Evolutionary conservation across 2,113 vertebrate genomes (phyloP).

Genomic region (Grantiella picta): DNA sequence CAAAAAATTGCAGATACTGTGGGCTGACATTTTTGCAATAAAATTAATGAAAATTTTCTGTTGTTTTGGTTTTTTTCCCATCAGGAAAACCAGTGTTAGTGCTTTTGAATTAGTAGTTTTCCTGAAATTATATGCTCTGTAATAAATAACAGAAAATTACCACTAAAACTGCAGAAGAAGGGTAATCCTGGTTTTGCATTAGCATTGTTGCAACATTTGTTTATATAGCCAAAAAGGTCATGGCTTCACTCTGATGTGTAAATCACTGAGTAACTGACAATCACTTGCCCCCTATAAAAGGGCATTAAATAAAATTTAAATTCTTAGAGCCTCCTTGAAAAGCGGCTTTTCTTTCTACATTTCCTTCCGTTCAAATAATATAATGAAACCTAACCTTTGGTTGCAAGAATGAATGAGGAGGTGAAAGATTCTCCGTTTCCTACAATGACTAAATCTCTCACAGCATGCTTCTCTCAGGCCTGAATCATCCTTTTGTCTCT

Average conservation of each 20-base stretch:
- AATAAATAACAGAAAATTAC: background rate
- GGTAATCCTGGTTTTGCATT: background rate
- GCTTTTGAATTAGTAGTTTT: background rate
- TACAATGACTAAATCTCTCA: background rate
- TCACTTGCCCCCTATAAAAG: background rate
- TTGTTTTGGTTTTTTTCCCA: background rate
- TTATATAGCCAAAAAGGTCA: background rate
- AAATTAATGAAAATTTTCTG: background rate
- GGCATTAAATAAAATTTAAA: background rate
- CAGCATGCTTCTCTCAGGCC: background rate
- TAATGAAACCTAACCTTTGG: background rate
- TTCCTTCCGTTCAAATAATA: background rate
- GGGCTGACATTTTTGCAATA: background rate
- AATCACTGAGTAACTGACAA: background rate
- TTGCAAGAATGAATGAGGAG: background rate
- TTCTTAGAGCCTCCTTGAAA: background rate
- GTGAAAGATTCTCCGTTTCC: background rate
- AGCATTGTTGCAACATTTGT: background rate
- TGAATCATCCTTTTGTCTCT: background rate
- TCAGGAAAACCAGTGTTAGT: background rate
- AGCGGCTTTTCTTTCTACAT: background rate
- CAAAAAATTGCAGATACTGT: background rate
- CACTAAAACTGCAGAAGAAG: background rate
- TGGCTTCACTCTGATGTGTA: background rate
- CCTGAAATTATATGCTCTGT: background rate